phyloP scores from a whole-genome alignment of 2,797 vertebrate genomes.

The Acropternis orthonyx region DNA sequence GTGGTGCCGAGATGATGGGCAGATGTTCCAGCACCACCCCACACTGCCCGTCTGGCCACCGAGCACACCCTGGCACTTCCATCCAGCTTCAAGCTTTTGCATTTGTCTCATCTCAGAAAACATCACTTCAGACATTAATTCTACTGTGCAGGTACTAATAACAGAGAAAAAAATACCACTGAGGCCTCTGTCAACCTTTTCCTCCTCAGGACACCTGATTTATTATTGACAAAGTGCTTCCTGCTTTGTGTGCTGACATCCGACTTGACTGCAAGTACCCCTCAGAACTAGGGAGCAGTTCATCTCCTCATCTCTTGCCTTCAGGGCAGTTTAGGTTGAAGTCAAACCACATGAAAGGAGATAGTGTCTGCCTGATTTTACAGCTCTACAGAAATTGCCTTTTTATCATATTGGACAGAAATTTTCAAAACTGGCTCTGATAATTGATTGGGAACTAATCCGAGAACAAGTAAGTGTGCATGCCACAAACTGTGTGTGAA shows the following conservation, averaged over 20 bases:
- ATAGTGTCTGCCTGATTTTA: constrained; percentile 32
- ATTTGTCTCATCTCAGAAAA: not conserved
- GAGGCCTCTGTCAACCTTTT: not conserved
- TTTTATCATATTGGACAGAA: not conserved
- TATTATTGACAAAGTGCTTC: constrained; percentile 73
- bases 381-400: not conserved
- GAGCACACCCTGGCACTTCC: not conserved
- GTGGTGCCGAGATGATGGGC: not conserved
- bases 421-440: not conserved
- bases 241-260: constrained; percentile 60
- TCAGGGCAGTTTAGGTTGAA: constrained; percentile 43
- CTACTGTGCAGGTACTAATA: not conserved
- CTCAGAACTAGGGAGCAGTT: not conserved
- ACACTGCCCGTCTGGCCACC: not conserved
- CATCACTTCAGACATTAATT: not conserved
- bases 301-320: constrained; percentile 66
- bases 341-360: constrained; percentile 69
- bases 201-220: constrained; percentile 64
- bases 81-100: not conserved
- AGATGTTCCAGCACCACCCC: not conserved
- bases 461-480: constrained; percentile 35
- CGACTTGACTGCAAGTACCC: not conserved
- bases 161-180: not conserved
- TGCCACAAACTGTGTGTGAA: not conserved
- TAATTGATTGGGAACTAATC: constrained; percentile 55